phyloP scores from a whole-genome alignment of 1,140 invertebrate species.

The Sitobion miscanthi region DNA sequence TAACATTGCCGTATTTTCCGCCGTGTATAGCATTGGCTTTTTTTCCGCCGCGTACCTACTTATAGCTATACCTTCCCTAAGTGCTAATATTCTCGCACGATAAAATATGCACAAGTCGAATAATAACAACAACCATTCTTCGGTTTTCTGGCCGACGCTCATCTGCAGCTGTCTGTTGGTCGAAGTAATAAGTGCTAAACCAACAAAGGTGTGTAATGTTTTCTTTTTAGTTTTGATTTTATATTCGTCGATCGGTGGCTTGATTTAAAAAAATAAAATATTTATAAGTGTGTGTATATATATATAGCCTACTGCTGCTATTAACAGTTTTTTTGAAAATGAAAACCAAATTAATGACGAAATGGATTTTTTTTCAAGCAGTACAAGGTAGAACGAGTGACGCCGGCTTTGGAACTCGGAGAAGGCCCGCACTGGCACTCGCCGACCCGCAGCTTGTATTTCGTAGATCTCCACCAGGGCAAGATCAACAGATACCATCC shows the following conservation, averaged over 20 bases:
- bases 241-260: not conserved
- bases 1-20: not conserved
- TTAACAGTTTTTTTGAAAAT: not conserved
- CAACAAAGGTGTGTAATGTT: not conserved
- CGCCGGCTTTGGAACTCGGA: constrained; percentile 58
- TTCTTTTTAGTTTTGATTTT: not conserved
- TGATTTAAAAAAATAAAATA: not conserved
- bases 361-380: not conserved
- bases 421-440: constrained; percentile 67
- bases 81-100: not conserved
- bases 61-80: not conserved
- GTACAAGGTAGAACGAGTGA: constrained; percentile 35
- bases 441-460: constrained; percentile 62
- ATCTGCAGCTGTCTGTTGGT: not conserved
- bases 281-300: too few relatives aligned
- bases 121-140: not conserved
- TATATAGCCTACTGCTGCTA: too few relatives aligned
- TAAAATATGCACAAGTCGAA: not conserved
- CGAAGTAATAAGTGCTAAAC: not conserved
- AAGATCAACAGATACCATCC: constrained; percentile 63
- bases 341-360: not conserved
- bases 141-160: not conserved
- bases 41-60: not conserved
- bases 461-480: constrained; percentile 64
- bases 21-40: too few relatives aligned